Evolutionary conservation across 2,797 vertebrate species (phyloP).

Genomic region (Lithobates pipiens): DNA sequence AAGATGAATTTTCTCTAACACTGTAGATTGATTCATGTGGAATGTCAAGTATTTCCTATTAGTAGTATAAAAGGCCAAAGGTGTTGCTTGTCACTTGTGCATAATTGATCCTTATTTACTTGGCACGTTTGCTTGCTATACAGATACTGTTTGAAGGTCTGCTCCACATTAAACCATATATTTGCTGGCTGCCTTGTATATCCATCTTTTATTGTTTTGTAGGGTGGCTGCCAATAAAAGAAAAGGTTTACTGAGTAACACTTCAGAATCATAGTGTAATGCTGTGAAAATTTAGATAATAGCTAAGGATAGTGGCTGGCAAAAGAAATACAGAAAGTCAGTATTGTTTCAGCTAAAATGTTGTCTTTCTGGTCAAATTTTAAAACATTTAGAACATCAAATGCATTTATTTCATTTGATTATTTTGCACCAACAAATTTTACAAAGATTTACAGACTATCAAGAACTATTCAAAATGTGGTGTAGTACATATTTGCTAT

Average conservation of each 20-base stretch:
- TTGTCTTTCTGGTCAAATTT: too few species aligned
- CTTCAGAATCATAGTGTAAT: constrained; percentile 18
- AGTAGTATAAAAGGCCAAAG: constrained; percentile 52
- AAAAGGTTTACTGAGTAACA: constrained; percentile 37
- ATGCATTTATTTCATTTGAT: background rate
- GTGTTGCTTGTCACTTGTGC: constrained; percentile 48
- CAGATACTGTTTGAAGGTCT: constrained; percentile 41
- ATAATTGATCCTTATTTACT: constrained; percentile 61
- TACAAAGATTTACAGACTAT: too few species aligned
- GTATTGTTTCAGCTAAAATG: background rate
- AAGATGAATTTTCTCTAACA: constrained; percentile 51
- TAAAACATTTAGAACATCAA: too few species aligned
- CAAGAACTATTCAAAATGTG: too few species aligned
- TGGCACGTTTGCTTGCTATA: constrained; percentile 32
- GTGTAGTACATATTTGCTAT: too few species aligned
- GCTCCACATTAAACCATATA: constrained; percentile 37
- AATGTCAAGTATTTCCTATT: constrained; percentile 60
- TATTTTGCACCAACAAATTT: background rate
- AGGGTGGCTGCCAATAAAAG: constrained; percentile 30
- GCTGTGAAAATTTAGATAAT: constrained; percentile 9
- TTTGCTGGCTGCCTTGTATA: constrained; percentile 45
- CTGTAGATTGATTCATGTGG: constrained; percentile 56
- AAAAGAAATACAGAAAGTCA: background rate
- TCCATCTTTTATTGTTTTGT: constrained; percentile 41
- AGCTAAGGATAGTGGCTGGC: background rate